Base-by-base conservation (phyloP, 1,140 invertebrate genomes). In the Papilio aristodemus region DNA sequence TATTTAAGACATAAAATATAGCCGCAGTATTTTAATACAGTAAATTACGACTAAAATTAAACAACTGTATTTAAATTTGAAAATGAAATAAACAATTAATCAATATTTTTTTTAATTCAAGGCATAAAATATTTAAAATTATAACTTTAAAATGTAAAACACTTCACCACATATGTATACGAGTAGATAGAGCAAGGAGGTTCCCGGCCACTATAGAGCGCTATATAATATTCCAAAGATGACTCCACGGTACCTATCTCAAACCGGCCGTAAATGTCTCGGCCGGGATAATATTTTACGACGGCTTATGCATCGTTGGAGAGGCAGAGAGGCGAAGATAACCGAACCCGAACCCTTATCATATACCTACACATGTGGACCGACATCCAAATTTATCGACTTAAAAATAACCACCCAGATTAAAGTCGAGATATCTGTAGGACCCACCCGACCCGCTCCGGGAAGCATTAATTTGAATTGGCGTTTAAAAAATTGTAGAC, bases 321-420 rank as follows among this genome's bases (percentile, higher is more conserved):
- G 76, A 78, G 80, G 73, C 69, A 73, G 79, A 78, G 76, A 78
- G 80, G 83, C 77, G 78, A 74, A 76, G 74, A 67, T 72, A 75
- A 69, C 73, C 71, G 68, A 70, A 58, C 72, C 77, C 74, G 74
- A 84, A 79, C 81, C 83, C 85, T 87, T 78, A 81, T 83, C 82
- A 41, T 67, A 74, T 77, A 80, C 83, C 85, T 83, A 81, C 87
- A 89, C 85, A 89, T 89, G 85, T 89, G 82, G 77, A 76, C 70
- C 84, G 88, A 90, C 89, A 89, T 79, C 83, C 85, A 87, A 90
- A 90, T 89, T 91, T 91, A 90, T 91, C 81, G 87, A 83, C 85
- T 85, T 81, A 84, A 89, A 89, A 89, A 85, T 84, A 89, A 73
- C 79, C 84, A 77, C 70, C 71, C 78, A 88, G 85, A 91, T 89